Evolutionary conservation across 2,888 invertebrate genomes (phyloP).

Genomic region (Hartigia nigra): DNA sequence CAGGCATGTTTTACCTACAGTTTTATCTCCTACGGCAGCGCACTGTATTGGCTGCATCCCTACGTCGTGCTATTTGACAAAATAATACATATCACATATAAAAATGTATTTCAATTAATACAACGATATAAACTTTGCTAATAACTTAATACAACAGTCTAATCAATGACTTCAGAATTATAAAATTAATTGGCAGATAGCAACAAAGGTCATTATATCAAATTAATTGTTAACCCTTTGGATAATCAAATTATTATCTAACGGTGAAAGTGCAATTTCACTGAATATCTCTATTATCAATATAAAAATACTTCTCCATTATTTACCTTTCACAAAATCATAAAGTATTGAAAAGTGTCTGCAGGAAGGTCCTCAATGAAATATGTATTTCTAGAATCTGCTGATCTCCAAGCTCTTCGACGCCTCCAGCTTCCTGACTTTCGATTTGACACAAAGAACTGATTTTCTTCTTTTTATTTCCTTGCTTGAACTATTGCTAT

Average conservation of each 20-base stretch:
- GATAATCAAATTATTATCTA: neutral
- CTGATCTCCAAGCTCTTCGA: neutral
- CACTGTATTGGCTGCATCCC: constrained; percentile 96
- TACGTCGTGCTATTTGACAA: constrained; percentile 18
- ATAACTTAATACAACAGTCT: neutral
- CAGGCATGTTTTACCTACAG: constrained; percentile 96
- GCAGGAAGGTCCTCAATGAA: neutral
- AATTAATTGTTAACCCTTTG: neutral
- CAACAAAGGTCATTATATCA: neutral
- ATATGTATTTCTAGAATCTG: neutral
- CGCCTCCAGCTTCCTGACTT: neutral
- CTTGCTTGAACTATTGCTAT: neutral
- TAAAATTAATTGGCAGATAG: neutral
- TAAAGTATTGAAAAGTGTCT: neutral
- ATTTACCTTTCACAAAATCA: neutral
- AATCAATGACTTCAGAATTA: neutral
- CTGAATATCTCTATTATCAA: neutral
- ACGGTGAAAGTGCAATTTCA: neutral
- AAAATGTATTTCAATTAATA: neutral
- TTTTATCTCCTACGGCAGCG: constrained; percentile 97
- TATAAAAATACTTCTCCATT: neutral
- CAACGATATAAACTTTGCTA: neutral
- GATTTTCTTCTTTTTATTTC: neutral
- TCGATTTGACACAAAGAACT: neutral
- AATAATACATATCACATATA: neutral